Percentiles rank a stretch among this genome's conserved stretches.
Evolutionary conservation across 2,113 vertebrate species (phyloP).

Genomic region (Cyanoderma ruficeps): DNA sequence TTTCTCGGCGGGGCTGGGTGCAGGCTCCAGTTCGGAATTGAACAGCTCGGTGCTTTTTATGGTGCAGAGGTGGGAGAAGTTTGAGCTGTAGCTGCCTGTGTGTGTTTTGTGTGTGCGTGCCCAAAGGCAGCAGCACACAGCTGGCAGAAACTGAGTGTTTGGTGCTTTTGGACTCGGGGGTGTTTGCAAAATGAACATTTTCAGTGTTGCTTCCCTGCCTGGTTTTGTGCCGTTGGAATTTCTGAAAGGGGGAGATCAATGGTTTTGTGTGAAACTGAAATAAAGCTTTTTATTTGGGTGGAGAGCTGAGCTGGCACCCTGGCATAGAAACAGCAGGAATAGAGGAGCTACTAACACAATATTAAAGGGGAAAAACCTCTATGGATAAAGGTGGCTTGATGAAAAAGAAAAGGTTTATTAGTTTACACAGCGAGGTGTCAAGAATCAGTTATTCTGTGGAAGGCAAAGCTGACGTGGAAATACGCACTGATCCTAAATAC

Average conservation of each 20-base stretch:
- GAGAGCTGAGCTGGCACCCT: background rate
- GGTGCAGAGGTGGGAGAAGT: background rate
- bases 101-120: background rate
- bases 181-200: background rate
- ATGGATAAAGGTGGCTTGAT: background rate
- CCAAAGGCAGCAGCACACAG: background rate
- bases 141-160: background rate
- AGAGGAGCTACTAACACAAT: background rate
- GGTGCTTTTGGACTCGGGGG: background rate
- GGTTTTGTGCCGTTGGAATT: background rate
- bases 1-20: background rate
- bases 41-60: background rate
- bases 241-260: background rate
- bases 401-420: background rate
- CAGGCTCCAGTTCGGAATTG: accelerated
- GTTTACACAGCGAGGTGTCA: background rate
- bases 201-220: background rate
- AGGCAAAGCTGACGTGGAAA: background rate
- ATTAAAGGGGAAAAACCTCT: background rate
- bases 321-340: background rate
- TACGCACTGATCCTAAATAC: background rate
- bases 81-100: background rate
- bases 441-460: background rate
- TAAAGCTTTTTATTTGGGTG: background rate
- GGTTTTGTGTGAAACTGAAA: background rate